phyloP scores from a whole-genome alignment of 2,113 vertebrate genomes.

The Jacana jacana region DNA sequence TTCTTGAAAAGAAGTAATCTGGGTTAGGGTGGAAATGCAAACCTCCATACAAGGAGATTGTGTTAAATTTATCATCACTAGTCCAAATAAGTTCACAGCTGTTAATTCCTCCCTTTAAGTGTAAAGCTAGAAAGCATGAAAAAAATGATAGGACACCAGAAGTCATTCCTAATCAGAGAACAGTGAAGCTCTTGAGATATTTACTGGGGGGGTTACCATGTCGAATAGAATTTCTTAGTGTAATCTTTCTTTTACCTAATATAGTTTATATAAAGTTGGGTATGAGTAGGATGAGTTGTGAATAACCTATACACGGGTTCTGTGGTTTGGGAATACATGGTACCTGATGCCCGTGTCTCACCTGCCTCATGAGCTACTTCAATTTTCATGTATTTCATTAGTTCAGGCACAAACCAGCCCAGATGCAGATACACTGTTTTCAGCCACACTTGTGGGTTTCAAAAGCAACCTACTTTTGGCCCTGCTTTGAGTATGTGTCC shows the following conservation, averaged over 20 bases:
- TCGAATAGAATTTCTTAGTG: background rate
- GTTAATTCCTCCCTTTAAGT: background rate
- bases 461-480: background rate
- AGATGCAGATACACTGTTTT: background rate
- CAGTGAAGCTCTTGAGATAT: background rate
- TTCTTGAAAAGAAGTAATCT: conserved; percentile 2
- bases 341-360: background rate
- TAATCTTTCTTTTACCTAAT: background rate
- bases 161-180: background rate
- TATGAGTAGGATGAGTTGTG: background rate
- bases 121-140: background rate
- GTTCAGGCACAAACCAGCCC: background rate
- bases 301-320: background rate
- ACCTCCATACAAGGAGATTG: background rate
- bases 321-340: rapidly evolving
- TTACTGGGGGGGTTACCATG: background rate
- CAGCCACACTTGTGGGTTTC: background rate
- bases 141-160: background rate
- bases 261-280: background rate
- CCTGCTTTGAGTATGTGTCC: no score
- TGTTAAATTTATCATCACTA: background rate
- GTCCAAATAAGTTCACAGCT: background rate
- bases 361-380: background rate
- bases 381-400: background rate
- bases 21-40: background rate